A percentile compares a stretch with the other conserved stretches of the same genome.
phyloP scores from a whole-genome alignment of 2,113 vertebrate genomes.

The Theristicus caerulescens region DNA sequence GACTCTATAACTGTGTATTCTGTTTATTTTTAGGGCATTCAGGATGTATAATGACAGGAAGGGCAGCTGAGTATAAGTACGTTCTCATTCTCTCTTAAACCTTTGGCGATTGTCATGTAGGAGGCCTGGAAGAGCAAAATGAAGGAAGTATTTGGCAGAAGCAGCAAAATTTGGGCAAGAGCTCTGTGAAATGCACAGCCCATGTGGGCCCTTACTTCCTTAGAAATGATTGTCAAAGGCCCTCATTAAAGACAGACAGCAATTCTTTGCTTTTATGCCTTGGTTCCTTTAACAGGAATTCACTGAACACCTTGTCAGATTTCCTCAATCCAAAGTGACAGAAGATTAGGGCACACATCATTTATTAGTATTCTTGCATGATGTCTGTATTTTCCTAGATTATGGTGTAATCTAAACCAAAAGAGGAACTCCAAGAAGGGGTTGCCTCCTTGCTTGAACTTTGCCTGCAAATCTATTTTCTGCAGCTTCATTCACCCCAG shows the following conservation, averaged over 20 bases:
- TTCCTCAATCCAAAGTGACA: neutral
- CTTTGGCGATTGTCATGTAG: neutral
- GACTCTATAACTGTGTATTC: neutral
- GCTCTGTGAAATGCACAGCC: neutral
- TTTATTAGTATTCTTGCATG: neutral
- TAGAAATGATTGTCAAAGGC: neutral
- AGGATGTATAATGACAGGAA: neutral
- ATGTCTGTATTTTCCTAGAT: neutral
- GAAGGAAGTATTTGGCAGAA: neutral
- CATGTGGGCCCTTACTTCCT: neutral
- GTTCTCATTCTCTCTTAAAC: neutral
- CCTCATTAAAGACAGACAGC: neutral
- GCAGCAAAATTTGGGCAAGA: neutral
- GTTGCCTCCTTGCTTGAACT: neutral
- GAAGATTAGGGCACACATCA: neutral
- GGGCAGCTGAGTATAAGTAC: neutral
- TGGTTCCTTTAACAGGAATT: neutral
- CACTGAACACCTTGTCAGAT: neutral
- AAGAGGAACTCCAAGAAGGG: neutral
- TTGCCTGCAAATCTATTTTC: neutral
- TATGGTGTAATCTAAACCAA: neutral
- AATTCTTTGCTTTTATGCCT: neutral
- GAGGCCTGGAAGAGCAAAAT: neutral
- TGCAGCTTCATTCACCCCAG: neutral
- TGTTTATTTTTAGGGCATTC: neutral